Base-by-base conservation (phyloP, 2,113 vertebrate genomes). In the Datnioides undecimradiatus region DNA sequence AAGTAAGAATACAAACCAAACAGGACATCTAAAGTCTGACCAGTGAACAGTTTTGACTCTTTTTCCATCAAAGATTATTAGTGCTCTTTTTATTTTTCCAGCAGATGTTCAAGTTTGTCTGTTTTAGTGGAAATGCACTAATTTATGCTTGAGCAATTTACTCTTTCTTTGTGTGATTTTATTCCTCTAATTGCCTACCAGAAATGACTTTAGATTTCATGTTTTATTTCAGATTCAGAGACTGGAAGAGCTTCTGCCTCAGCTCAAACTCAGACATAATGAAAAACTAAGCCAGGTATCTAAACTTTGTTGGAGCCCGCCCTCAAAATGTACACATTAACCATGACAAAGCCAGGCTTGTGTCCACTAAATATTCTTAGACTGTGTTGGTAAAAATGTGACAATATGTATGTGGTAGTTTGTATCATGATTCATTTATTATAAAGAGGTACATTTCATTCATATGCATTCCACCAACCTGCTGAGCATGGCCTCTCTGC, bases 281-380 rank as follows among this genome's bases (percentile, higher is more conserved):
- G 93, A 95, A 78, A 95, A 92, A 73, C 77, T 94, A 17, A 83
- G 52, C 31, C 90, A 94, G 94, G 95, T 95, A 87, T 19, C 68
- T 38, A 0, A 40, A 17, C 10, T 52, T 65, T 45, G 1, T n/a
- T 29, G 3, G n/a, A n/a, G n/a, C 16, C 3, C 8, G 10, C 17
- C 7, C 33, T 54, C 8, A 41, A 31, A 29, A 2, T 55, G 8
- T 36, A 40, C 27, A 45, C 4, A 45, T 38, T 25, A 21, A 40
- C 29, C 29, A 34, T 21, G 21, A 17, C 27, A 55, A 9, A 40
- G 33, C 7, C 14, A 14, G 46, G 25, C 34, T 55, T 41, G 6
- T 29, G 23, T 21, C 4, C 10, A 14, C 13, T 8, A 31, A 33
- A 55, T 70, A 54, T 25, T 45, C 3, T 43, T 25, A 8, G 21